Conservation (phyloP, 1,140 invertebrate species). For the Berghia stephanieae region DNA sequence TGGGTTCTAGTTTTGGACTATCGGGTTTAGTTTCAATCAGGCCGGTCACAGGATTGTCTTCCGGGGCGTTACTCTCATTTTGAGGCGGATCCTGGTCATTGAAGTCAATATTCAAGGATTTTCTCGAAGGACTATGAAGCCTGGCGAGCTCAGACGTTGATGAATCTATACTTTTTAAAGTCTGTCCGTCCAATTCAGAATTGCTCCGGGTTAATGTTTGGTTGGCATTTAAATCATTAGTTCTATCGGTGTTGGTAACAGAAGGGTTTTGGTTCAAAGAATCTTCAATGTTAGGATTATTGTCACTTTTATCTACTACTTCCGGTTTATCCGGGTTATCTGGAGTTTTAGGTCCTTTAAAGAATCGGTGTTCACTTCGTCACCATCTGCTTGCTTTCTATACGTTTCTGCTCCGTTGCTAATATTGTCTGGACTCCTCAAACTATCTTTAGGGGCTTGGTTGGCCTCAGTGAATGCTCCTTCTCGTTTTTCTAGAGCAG, state of each 20-base stretch:
- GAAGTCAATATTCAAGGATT: constrained; percentile 14
- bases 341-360: no score
- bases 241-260: neutral
- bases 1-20: neutral
- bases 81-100: neutral
- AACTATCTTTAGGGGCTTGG: no score
- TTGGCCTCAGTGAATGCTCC: no score
- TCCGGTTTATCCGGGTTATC: no score
- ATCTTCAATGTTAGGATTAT: no score
- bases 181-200: no score
- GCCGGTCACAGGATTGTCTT: neutral
- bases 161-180: neutral
- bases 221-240: neutral
- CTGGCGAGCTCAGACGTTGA: constrained; percentile 23
- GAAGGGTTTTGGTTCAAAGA: neutral
- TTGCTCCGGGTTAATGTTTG: neutral
- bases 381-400: no score
- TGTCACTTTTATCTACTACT: no score
- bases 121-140: constrained; percentile 6
- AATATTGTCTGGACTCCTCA: no score
- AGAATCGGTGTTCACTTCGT: no score
- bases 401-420: no score
- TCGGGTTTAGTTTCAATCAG: neutral
- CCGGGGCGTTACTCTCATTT: neutral
- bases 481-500: neutral